A percentile compares a stretch with the other conserved stretches of the same genome.
These are phyloP conservation scores for Colistium nudipinnis DNA, from an alignment of 2,113 vertebrate species.

Conservation along the genomic window DNA sequence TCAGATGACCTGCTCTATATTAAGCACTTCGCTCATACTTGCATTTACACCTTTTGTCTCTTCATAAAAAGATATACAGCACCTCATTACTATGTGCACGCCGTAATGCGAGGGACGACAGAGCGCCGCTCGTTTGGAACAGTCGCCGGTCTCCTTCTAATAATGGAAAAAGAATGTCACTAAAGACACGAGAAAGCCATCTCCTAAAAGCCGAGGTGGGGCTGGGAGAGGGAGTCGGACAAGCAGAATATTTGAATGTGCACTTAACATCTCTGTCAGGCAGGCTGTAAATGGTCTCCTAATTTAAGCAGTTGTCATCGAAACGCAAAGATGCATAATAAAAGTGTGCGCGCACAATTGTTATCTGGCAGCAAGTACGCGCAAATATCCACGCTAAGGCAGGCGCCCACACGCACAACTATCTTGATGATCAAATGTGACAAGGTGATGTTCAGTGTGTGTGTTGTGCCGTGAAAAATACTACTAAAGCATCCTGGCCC, in stretches of 20 bases:
- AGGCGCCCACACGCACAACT: neutral
- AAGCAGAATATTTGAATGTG: constrained; percentile 33
- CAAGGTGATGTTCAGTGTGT: constrained; percentile 52
- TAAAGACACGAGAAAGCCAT: constrained; percentile 69
- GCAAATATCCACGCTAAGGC: constrained; percentile 12
- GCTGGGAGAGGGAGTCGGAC: constrained; percentile 26
- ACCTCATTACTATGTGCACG: constrained; percentile 3
- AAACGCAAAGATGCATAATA: constrained; percentile 44
- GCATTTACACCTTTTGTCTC: constrained; percentile 32
- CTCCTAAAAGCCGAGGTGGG: constrained; percentile 53
- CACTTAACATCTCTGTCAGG: constrained; percentile 56
- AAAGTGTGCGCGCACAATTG: neutral
- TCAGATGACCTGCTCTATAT: neutral
- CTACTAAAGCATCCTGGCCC: constrained; percentile 44
- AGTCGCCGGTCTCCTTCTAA: constrained; percentile 39
- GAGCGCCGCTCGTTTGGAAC: constrained; percentile 25
- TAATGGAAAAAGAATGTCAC: constrained; percentile 61
- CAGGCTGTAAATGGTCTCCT: constrained; percentile 59
- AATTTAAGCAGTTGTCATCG: constrained; percentile 66
- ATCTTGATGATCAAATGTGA: constrained; percentile 62
- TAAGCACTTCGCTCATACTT: neutral
- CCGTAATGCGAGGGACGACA: constrained; percentile 18
- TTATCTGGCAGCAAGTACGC: constrained; percentile 13
- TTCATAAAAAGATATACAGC: constrained; percentile 23
- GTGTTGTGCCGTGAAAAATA: constrained; percentile 52